Percentiles rank a stretch among this genome's conserved stretches.
Evolutionary conservation across 2,113 vertebrate genomes (phyloP).

Genomic region (Corythornis madagascariensis): DNA sequence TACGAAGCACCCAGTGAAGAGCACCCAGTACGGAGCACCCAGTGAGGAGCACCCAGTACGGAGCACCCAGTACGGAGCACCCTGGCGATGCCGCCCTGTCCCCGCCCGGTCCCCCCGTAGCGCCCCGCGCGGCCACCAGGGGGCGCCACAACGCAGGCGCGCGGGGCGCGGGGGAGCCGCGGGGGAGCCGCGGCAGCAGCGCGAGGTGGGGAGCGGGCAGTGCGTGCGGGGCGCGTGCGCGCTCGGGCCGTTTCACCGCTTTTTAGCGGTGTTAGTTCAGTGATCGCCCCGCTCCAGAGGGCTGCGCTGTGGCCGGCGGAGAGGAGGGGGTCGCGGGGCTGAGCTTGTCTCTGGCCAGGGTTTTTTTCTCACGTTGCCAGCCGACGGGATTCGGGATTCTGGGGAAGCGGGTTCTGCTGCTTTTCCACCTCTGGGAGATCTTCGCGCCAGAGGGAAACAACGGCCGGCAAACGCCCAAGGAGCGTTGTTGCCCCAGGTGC

Average conservation of each 20-base stretch:
- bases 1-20: too few species aligned
- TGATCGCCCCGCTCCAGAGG: too few species aligned
- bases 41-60: rapidly evolving
- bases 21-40: too few species aligned
- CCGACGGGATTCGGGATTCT: background rate
- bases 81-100: too few species aligned
- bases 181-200: background rate
- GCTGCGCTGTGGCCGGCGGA: background rate
- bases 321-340: background rate
- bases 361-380: background rate
- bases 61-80: rapidly evolving
- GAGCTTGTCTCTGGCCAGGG: background rate
- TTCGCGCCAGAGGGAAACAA: background rate
- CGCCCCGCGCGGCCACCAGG: background rate
- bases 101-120: background rate
- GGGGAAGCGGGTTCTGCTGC: background rate
- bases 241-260: background rate
- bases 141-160: background rate
- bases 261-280: too few species aligned
- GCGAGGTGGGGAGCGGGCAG: background rate
- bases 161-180: background rate
- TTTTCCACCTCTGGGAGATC: too few species aligned
- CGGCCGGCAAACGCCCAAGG: background rate
- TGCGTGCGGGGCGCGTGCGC: too few species aligned
- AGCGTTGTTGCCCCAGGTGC: background rate